Evolutionary conservation across 2,797 vertebrate species (phyloP).

Genomic region (Taeniopygia guttata): DNA sequence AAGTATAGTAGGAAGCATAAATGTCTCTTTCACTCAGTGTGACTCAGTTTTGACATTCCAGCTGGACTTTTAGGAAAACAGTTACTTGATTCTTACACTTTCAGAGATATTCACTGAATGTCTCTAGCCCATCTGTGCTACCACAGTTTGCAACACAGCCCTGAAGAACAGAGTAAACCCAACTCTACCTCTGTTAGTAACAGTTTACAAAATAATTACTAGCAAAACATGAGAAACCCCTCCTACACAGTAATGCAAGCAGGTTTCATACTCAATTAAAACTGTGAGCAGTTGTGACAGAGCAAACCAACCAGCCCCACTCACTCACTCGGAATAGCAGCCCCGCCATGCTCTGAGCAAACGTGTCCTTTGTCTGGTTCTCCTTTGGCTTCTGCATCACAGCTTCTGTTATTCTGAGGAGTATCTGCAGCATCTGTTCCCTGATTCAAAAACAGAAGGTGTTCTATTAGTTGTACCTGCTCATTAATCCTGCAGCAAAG

Average conservation of each 20-base stretch:
- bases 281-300: neutral
- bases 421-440: slow-evolving; percentile 96
- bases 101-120: neutral
- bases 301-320: neutral
- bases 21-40: neutral
- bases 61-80: neutral
- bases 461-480: neutral
- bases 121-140: neutral
- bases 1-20: accelerated
- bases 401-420: slow-evolving; percentile 94
- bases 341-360: slow-evolving; percentile 92
- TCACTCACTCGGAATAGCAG: slow-evolving; percentile 90
- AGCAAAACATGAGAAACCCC: neutral
- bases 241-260: neutral
- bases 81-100: neutral
- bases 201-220: neutral
- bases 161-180: neutral
- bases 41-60: neutral
- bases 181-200: neutral
- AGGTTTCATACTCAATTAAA: neutral
- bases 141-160: neutral
- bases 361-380: slow-evolving; percentile 86
- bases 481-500: neutral
- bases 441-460: slow-evolving; percentile 74
- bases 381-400: slow-evolving; percentile 95